Percentiles rank a stretch among this genome's conserved stretches.
Conservation (phyloP, 2,797 vertebrate genomes). For the Anisognathus igniventris region DNA sequence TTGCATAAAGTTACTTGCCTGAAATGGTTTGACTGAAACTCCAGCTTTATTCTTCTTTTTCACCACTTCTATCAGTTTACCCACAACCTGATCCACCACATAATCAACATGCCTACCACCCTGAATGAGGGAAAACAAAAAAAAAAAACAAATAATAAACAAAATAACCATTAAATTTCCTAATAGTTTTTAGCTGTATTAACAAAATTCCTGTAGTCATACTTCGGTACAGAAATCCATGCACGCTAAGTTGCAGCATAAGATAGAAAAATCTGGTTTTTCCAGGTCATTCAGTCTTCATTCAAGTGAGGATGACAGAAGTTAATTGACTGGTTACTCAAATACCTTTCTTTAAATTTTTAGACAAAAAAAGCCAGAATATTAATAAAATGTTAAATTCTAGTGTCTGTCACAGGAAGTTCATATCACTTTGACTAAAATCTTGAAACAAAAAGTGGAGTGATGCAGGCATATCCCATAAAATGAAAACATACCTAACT, state of each 20-base stretch:
- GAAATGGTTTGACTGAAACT: conserved; percentile 90
- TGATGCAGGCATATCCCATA: background rate
- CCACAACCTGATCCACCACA: conserved; percentile 88
- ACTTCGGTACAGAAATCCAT: background rate
- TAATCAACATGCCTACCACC: conserved; percentile 90
- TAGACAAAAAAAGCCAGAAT: background rate
- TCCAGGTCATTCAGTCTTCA: background rate
- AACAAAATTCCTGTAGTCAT: background rate
- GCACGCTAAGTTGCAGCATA: background rate
- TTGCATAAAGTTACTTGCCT: conserved; percentile 71
- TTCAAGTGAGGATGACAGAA: background rate
- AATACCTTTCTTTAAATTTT: background rate
- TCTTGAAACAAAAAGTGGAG: background rate
- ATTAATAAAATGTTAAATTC: background rate
- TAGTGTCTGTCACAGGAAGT: background rate
- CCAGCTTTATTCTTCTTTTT: conserved; percentile 94
- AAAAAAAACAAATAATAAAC: background rate
- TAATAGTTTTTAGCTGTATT: background rate
- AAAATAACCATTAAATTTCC: background rate
- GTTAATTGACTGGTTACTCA: background rate
- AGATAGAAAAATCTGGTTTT: background rate
- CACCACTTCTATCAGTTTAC: conserved; percentile 89
- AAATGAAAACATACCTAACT: background rate
- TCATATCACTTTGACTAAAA: background rate
- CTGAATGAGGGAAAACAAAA: conserved; percentile 56